Percentiles rank a stretch among this genome's conserved stretches.
phyloP scores from a whole-genome alignment of 1,140 invertebrate genomes.

The Sesamia nonagrioides region DNA sequence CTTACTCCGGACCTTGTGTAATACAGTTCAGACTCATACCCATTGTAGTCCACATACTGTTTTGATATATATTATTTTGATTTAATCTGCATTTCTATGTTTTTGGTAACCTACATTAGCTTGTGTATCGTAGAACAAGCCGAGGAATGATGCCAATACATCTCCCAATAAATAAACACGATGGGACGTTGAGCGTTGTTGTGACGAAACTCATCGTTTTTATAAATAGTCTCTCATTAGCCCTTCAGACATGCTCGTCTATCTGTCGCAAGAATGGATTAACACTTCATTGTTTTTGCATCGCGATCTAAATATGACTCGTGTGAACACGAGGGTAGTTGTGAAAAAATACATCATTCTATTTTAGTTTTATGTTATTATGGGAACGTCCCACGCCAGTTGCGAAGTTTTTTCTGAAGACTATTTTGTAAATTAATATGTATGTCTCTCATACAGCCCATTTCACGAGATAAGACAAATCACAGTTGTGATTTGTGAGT shows the following conservation, averaged over 20 bases:
- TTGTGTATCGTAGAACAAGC: conserved; percentile 53
- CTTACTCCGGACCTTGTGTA: too few relatives aligned
- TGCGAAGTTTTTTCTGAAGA: conserved; percentile 59
- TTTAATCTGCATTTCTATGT: conserved; percentile 1
- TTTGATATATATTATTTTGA: not conserved
- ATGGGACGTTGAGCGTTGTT: conserved; percentile 48
- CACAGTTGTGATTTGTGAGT: conserved; percentile 55
- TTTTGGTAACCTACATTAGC: conserved; percentile 53
- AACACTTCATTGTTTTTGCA: conserved; percentile 26
- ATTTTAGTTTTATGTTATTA: conserved; percentile 51
- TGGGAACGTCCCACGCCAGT: conserved; percentile 56
- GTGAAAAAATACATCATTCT: conserved; percentile 46
- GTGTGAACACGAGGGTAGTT: conserved; percentile 37
- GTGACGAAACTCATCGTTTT: conserved; percentile 55
- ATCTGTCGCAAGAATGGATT: conserved; percentile 38
- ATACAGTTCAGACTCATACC: too few relatives aligned
- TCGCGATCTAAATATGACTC: conserved; percentile 27
- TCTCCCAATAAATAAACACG: conserved; percentile 57
- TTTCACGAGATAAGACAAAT: not conserved
- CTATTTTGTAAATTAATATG: conserved; percentile 49
- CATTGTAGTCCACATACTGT: too few relatives aligned
- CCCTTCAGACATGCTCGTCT: not conserved
- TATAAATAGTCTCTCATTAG: conserved; percentile 21
- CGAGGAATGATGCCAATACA: conserved; percentile 62
- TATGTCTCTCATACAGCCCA: conserved; percentile 5